Percentiles rank a stretch among this genome's conserved stretches.
Conservation (phyloP, 1,140 invertebrate genomes). For the Augochlora pura region DNA sequence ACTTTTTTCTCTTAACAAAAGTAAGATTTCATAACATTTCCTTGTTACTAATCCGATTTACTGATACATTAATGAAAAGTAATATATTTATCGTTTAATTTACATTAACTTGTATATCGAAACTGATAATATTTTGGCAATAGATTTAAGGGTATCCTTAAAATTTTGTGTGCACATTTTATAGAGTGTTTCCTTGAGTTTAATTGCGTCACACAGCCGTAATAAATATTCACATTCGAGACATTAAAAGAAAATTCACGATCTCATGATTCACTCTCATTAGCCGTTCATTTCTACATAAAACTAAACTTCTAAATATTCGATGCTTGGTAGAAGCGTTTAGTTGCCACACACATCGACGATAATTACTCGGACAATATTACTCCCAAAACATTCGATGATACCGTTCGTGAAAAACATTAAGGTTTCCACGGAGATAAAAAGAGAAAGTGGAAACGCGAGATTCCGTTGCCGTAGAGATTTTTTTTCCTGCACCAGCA, state of each 20-base stretch:
- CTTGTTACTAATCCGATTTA: not conserved
- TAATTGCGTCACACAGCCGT: too few species aligned
- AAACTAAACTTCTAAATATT: slow-evolving; percentile 3
- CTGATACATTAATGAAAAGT: not conserved
- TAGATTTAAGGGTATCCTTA: too few species aligned
- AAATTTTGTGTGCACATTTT: too few species aligned
- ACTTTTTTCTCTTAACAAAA: not conserved
- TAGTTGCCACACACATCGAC: not conserved
- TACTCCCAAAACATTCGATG: not conserved
- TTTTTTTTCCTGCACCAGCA: slow-evolving; percentile 71
- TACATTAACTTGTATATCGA: not conserved
- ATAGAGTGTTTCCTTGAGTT: too few species aligned
- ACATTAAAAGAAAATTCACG: not conserved
- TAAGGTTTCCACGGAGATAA: slow-evolving; percentile 35
- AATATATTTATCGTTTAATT: not conserved
- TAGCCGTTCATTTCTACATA: not conserved
- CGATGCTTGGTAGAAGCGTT: not conserved
- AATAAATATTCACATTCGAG: not conserved
- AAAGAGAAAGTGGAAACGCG: slow-evolving; percentile 4
- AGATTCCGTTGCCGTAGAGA: slow-evolving; percentile 64
- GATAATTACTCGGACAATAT: slow-evolving; percentile 5
- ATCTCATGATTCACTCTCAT: not conserved
- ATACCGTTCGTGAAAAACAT: slow-evolving; percentile 33
- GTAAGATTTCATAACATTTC: not conserved
- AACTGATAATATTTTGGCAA: too few species aligned